Conservation (phyloP, 1,140 invertebrate genomes). For the Penaeus japonicus region DNA sequence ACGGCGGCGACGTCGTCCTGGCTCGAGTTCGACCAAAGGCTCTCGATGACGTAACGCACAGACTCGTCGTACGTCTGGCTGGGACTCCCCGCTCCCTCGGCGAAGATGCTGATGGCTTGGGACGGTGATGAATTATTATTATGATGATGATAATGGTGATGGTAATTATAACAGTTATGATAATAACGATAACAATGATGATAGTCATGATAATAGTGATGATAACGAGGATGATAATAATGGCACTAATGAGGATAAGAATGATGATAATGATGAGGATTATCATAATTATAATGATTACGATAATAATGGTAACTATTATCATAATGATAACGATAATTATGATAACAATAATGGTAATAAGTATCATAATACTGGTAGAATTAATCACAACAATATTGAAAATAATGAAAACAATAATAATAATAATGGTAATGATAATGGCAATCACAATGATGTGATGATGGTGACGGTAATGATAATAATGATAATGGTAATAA, state of each 20-base stretch:
- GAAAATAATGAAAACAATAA: too few species aligned
- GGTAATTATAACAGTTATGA: too few species aligned
- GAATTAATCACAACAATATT: too few species aligned
- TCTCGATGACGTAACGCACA: conserved; percentile 10
- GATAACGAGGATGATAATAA: too few species aligned
- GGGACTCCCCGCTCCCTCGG: not conserved
- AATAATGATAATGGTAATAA: too few species aligned
- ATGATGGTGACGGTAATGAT: not conserved
- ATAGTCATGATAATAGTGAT: too few species aligned
- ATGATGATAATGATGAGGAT: too few species aligned
- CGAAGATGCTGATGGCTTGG: conserved; percentile 12
- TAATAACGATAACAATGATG: too few species aligned
- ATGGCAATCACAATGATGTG: not conserved
- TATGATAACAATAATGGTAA: not conserved
- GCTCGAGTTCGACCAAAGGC: conserved; percentile 26
- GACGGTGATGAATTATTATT: not conserved
- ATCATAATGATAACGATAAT: not conserved
- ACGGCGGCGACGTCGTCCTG: not conserved
- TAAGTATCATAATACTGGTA: too few species aligned
- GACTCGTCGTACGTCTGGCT: conserved; percentile 10
- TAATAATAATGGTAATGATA: not conserved
- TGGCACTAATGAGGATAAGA: too few species aligned
- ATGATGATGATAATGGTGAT: too few species aligned
- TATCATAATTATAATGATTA: not conserved
- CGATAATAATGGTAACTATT: not conserved